Evolutionary conservation across 1,140 invertebrate genomes (phyloP), one percentile per base, ranked within the genome.

Genomic region (Daktulosphaira vitifoliae): DNA sequence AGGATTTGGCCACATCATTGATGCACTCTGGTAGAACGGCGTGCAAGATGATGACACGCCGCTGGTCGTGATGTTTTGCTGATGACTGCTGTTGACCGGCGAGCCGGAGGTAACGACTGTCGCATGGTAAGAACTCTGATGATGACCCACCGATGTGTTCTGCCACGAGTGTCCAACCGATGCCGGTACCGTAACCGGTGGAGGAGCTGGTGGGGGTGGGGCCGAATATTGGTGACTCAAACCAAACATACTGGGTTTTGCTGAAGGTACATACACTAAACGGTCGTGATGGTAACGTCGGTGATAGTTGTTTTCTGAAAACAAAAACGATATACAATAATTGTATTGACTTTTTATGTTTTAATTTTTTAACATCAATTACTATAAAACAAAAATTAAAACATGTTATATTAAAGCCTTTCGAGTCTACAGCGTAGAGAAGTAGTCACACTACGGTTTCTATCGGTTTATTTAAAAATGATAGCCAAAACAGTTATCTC

Each of bases 181-280:
- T 1, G 25, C 13, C 1, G 42, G n/a, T 1, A 1, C n/a, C 3
- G 54, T 9, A 1, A 23, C 2, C 16, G 54, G 37, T 20, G 52
- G 37, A 15, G 23, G 38, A 9, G 22, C 38, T 62, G 44, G 38
- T 29, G 56, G 11, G 15, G 44, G 18, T 62, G 56, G 42, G 44
- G 56, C 9, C 4, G 39, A n/a, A n/a, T 11, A 44, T n/a, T 11
- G n/a, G 9, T 11, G 11, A 6, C 22, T 25, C 11, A 59, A 22
- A 3, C 54, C 56, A 16, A 62, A 62, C 56, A 62, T 62, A 13
- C 46, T 62, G 3, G 56, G 56, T 8, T 62, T 62, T n/a, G 56
- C 25, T 39, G 42, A 22, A 9, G 56, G 56, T 1, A 62, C 56
- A 39, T 62, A 62, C 26, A 62, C 56, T 62, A 46, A 29, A 6